These are phyloP conservation scores for Fundulus diaphanus DNA, from an alignment of 2,797 vertebrate genomes.

Conservation along the genomic window DNA sequence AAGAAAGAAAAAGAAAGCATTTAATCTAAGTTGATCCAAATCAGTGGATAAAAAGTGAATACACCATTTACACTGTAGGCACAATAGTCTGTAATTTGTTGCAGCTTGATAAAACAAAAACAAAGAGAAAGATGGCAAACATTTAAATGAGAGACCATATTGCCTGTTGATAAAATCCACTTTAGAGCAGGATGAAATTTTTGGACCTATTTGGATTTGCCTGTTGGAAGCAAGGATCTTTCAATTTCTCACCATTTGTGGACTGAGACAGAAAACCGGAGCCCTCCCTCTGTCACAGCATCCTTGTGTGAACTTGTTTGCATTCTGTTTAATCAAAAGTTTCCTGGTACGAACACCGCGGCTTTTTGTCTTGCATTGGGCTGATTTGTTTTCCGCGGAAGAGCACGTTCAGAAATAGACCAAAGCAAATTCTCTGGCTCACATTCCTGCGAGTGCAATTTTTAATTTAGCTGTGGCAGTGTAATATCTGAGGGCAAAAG, in stretches of 20 bases:
- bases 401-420: conserved; percentile 38
- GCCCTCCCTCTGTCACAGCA: conserved; percentile 3
- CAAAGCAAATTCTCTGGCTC: conserved; percentile 29
- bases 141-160: conserved; percentile 38
- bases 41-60: conserved; percentile 9
- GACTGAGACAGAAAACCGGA: conserved; percentile 24
- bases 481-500: conserved; percentile 66
- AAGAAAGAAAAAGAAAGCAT: conserved; percentile 16
- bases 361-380: conserved; percentile 30
- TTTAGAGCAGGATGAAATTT: conserved; percentile 17
- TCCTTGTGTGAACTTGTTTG: conserved; percentile 35
- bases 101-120: conserved; percentile 18
- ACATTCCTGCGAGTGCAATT: conserved; percentile 19
- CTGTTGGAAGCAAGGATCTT: conserved; percentile 11
- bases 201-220: conserved; percentile 21
- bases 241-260: conserved; percentile 26
- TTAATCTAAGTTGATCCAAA: conserved; percentile 43
- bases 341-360: conserved; percentile 9
- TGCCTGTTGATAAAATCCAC: conserved; percentile 43
- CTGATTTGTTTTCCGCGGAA: conserved; percentile 32
- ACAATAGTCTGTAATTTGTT: conserved; percentile 16
- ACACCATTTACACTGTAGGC: background rate
- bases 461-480: conserved; percentile 20
- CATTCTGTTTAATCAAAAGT: conserved; percentile 41
- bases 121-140: conserved; percentile 6